Evolutionary conservation across 2,888 invertebrate genomes (phyloP).

Genomic region (Odontomyia ornata): DNA sequence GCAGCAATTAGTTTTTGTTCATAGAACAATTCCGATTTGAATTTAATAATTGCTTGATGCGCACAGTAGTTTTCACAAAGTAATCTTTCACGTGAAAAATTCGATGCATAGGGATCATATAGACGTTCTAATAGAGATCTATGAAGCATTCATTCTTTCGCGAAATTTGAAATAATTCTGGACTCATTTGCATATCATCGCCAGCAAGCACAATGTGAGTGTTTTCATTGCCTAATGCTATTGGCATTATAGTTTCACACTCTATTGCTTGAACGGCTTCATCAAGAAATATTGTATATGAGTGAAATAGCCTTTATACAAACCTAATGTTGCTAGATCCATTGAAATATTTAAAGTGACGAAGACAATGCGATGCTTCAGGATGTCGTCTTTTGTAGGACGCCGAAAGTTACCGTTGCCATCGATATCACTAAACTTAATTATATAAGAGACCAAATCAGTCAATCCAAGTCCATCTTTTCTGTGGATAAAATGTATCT

Average conservation of each 20-base stretch:
- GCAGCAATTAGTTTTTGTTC: constrained; percentile 78
- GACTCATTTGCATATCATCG: too few species aligned
- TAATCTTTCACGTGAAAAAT: constrained; percentile 80
- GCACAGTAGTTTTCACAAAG: constrained; percentile 86
- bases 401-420: constrained; percentile 71
- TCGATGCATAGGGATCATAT: constrained; percentile 77
- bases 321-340: too few species aligned
- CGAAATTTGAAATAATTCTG: constrained; percentile 80
- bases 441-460: too few species aligned
- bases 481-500: too few species aligned
- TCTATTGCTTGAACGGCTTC: constrained; percentile 90
- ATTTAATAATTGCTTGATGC: constrained; percentile 83
- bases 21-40: constrained; percentile 84
- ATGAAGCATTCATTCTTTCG: constrained; percentile 74
- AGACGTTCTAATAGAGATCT: constrained; percentile 80
- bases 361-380: constrained; percentile 76
- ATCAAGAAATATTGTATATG: constrained; percentile 85
- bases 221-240: constrained; percentile 75
- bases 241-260: constrained; percentile 83
- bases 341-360: too few species aligned
- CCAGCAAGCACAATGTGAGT: constrained; percentile 84
- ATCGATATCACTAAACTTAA: too few species aligned
- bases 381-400: constrained; percentile 76
- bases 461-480: too few species aligned
- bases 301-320: constrained; percentile 73